Evolutionary conservation across 2,113 vertebrate species (phyloP), one percentile per base, ranked within the genome.

Genomic region (Chlorodrepanis virens): DNA sequence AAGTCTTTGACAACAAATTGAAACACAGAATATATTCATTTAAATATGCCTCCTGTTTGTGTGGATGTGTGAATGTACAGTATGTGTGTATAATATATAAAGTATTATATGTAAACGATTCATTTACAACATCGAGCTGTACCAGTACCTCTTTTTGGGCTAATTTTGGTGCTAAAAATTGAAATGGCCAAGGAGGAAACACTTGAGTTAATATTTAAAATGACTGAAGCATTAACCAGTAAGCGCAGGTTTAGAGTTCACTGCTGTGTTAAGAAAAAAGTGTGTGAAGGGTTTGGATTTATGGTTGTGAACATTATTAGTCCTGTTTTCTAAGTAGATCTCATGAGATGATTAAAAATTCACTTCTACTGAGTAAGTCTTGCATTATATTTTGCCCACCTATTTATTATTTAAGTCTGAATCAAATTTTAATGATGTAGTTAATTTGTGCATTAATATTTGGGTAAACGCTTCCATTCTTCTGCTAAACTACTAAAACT

Each of bases 91-190:
- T 97, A 97, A 96, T 97, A 97, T 97, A 97, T 97, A 97, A 95
- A 96, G 92, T 93, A 90, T 95, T 96, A 81, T 97, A 90, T 93
- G 81, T 96, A 94, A 96, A 86, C 95, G 68, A 65, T 91, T 97
- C 96, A 97, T 96, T 96, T 76, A 86, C 96, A 87, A 95, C 97
- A 96, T 95, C 53, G 33, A 96, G 92, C 94, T 94, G 94, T 94
- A 92, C 96, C 63, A 96, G 96, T 96, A 89, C 97, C 97, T 98
- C 98, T 95, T 96, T 87, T 83, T 75, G 95, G 97, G 97, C 95
- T 96, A 95, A 97, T 97, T 97, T 98, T 98, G 98, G 98, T 98
- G 98, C 98, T 98, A 97, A 97, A 97, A 97, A 95, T 96, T 94
- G 93, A 93, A 97, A 83, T 96, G 97, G 98, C 98, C 98, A 97